Evolutionary conservation across 1,140 invertebrate species (phyloP), one percentile per base, ranked within the genome.

Genomic region (Argopecten irradians): DNA sequence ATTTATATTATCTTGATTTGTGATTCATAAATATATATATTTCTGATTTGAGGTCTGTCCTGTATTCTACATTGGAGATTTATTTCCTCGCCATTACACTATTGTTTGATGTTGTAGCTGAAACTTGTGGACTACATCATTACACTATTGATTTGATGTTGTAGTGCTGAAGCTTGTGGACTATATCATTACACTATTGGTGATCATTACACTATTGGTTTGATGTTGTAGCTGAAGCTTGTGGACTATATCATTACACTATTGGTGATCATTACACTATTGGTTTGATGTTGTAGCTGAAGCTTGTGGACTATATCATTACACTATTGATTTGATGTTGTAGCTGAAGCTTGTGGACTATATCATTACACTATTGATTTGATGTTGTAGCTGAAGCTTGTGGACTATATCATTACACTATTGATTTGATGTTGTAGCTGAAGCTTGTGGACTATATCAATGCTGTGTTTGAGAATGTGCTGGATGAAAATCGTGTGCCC

Each of bases 381-480:
- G 43, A 11, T 55, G 43, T 55, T 55, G 16, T 22, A 55, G 43
- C 22, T 55, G 16, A 55, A 7, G 7, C 43, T 55, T 8, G 16
- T 19, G 22, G 43, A 55, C 7, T 55, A 55, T 22, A 55, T 55
- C 14, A 19, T 19, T 55, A 22, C 43, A 55, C 14, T 41, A 0
- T 84, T 34, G 32, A 5, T 84, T 87, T 32, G 86, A 16, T 83
- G 86, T 88, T 86, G 34, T 46, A 90, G 89, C 39, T 88, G 36
- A 86, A 83, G 11, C 82, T 90, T 33, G 71, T 71, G 32, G 89
- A 90, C 14, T 88, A 90, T 35, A 90, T 90, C 34, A 28, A 86
- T 13, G 85, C 84, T n/a, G 39, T 85, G 9, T 86, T 90, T 88
- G 87, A 90, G 19, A 85, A 84, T 33, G 84, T 90, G 5, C 33